Conservation (phyloP, 2,797 vertebrate species). For the Premnoplex brunnescens region DNA sequence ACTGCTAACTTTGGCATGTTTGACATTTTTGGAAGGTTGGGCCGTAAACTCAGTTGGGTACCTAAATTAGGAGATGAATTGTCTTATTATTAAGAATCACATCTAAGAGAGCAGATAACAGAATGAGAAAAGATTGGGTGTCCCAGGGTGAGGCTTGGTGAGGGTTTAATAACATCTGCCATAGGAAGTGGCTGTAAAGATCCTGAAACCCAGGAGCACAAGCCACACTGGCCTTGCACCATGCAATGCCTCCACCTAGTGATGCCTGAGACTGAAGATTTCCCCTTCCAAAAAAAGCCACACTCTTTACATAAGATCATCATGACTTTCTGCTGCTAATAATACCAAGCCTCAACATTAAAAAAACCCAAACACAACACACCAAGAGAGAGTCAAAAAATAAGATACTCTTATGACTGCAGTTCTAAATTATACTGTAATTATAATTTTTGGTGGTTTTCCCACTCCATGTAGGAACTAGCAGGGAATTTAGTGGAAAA, state of each 20-base stretch:
- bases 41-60: background rate
- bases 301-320: background rate
- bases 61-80: background rate
- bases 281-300: background rate
- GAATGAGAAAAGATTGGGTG: background rate
- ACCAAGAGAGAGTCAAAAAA: background rate
- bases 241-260: background rate
- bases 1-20: background rate
- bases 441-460: background rate
- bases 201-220: fast-evolving
- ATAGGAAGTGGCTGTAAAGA: background rate
- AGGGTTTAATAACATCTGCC: background rate
- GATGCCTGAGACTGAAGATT: background rate
- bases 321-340: background rate
- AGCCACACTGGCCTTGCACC: fast-evolving
- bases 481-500: background rate
- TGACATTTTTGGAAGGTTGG: background rate
- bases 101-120: background rate
- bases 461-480: background rate
- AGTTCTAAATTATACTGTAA: background rate
- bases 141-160: background rate
- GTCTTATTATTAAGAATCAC: background rate
- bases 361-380: background rate
- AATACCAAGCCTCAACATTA: background rate
- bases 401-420: background rate